Base-by-base conservation (phyloP, 2,888 invertebrate species). In the Chydorus sphaericus region DNA sequence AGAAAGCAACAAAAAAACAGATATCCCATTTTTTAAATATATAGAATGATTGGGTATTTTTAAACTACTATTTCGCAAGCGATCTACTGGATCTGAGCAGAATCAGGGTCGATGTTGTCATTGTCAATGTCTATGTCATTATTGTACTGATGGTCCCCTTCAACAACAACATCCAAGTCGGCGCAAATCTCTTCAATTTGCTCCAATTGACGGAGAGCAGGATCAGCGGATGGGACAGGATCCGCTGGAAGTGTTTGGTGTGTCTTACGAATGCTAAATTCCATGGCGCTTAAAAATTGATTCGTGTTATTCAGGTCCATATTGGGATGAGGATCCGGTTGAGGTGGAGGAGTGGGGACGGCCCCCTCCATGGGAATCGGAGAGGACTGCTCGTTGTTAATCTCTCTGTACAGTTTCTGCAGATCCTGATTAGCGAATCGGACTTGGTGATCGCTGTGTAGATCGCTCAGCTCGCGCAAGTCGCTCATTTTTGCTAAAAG, bases 401-500 rank as follows among this genome's bases (percentile, higher is more conserved):
- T 55, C 56, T 63, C 62, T 44, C 62, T 61, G 53, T 66, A 65
- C 31, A 68, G 65, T 53, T 65, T 62, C 20, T 62, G 60, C 1
- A 67, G 60, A 60, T 67, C 67, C 36, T 36, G 33, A 10, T 52
- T 57, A 4, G 61, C 64, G 26, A 68, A 58, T 11, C 60, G 58
- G 5, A 67, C 52, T 49, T 65, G 63, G 49, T 64, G 65, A 50
- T 65, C 65, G 1, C 62, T 67, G 59, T 67, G 67, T 28, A 64
- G 60, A 55, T 68, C 68, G 54, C 63, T 66, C 31, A 66, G 61
- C 55, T 69, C 67, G 11, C 71, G 64, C 8, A 73, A 66, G 59
- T 72, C 71, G 10, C 69, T 63, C 20, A 73, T 62, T 58, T 70
- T 70, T 53, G 69, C 63, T 23, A 73, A 63, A 10, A 73, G 63